Evolutionary conservation across 2,797 vertebrate genomes (phyloP), one percentile per base, ranked within the genome.

Genomic region (Semotilus atromaculatus): DNA sequence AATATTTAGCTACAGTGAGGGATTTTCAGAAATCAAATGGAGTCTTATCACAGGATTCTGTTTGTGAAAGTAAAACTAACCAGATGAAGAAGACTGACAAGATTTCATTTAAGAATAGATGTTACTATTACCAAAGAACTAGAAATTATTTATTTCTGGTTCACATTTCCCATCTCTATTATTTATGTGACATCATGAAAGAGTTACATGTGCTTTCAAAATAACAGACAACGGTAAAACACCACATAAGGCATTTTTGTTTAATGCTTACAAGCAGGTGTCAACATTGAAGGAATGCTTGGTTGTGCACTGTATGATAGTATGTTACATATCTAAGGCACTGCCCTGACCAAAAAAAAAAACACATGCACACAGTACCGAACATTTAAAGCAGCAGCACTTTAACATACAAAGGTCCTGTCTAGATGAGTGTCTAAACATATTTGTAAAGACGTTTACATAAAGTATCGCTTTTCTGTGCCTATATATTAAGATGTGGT

Each of bases 241-340:
- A 11, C 18, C 36, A 45, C 9, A 13, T 11, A 60, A 62, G 36
- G 68, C 38, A 64, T 74, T 36, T 60, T 64, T 26, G 38, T 82
- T 80, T 34, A 48, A 73, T 82, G 38, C 4, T 71, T 70, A 31
- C 51, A 58, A 71, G 19, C 29, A 67, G 29, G 77, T 36, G 8
- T 51, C 40, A 74, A 64, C 40, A 60, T 7, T 36, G 14, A 64
- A 62, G 55, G 55, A 73, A 82, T 82, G 70, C 55, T 45, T 51
- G 55, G 55, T 64, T 82, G 55, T 82, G 40, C 23, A 74, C 16
- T 34, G 43, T 60, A 16, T 82, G 38, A n/a, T 81, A 73, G 14
- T 48, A 45, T n/a, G 5, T 36, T 10, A 36, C 70, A 82, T 62
- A 29, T 48, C 34, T 74, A 74, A 74, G 81, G 81, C 70, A 82